phyloP scores from a whole-genome alignment of 2,888 invertebrate genomes.

The Pristionchus fissidentatus region DNA sequence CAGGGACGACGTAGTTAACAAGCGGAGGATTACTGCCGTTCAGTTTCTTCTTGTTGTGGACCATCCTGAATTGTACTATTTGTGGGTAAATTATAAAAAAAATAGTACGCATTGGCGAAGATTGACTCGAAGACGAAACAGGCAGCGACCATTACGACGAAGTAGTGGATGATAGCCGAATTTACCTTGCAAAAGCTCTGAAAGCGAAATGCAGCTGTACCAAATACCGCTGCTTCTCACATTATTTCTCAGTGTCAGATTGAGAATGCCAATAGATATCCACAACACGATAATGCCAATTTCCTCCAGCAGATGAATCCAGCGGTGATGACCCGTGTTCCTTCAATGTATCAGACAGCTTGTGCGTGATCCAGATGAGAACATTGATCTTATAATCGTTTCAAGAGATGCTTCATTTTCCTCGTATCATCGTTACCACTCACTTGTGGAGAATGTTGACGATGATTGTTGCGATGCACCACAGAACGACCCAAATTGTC shows the following conservation, averaged over 20 bases:
- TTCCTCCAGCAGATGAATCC: conserved; percentile 62
- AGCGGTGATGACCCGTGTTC: conserved; percentile 62
- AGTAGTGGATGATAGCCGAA: conserved; percentile 57
- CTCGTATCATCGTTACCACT: too few species aligned
- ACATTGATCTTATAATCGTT: too few species aligned
- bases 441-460: conserved; percentile 60
- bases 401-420: too few species aligned
- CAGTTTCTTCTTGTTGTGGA: conserved; percentile 47
- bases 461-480: conserved; percentile 60
- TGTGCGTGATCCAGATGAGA: background rate
- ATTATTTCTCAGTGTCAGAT: conserved; percentile 44
- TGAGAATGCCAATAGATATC: conserved; percentile 56
- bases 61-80: conserved; percentile 21
- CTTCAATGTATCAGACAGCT: conserved; percentile 50
- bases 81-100: background rate
- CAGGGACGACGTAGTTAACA: conserved; percentile 59
- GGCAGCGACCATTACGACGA: conserved; percentile 57
- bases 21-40: conserved; percentile 58
- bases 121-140: conserved; percentile 60
- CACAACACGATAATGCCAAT: conserved; percentile 56
- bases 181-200: conserved; percentile 60
- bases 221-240: background rate
- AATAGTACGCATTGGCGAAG: conserved; percentile 61
- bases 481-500: conserved; percentile 60
- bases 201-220: conserved; percentile 1